Conservation (phyloP, 1,140 invertebrate genomes). For the Palaemon carinicauda region DNA sequence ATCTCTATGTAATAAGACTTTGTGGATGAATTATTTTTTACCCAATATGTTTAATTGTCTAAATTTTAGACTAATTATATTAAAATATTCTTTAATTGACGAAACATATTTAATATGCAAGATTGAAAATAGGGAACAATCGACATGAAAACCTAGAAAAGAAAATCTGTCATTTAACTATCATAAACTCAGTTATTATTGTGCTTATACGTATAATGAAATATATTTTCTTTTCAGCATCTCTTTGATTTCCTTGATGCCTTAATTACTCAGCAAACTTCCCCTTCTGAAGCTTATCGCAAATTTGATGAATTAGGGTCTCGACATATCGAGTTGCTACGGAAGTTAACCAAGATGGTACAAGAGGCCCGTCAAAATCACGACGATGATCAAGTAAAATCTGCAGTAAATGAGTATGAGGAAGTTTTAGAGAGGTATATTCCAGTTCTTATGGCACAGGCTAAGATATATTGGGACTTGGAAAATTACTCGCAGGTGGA, state of each 20-base stretch:
- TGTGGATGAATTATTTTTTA: too few relatives aligned
- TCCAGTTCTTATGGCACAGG: constrained; percentile 97
- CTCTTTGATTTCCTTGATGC: constrained; percentile 91
- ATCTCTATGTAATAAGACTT: too few relatives aligned
- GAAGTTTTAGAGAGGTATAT: constrained; percentile 87
- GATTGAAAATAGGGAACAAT: too few relatives aligned
- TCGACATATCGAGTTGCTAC: constrained; percentile 86
- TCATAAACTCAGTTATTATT: too few relatives aligned
- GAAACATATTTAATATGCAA: too few relatives aligned
- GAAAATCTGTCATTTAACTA: too few relatives aligned
- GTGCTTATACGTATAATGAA: too few relatives aligned
- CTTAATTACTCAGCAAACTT: constrained; percentile 96
- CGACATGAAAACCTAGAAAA: too few relatives aligned
- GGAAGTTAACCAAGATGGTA: constrained; percentile 85
- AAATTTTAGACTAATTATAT: too few relatives aligned
- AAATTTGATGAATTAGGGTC: constrained; percentile 96
- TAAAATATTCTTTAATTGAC: too few relatives aligned
- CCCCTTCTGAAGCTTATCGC: constrained; percentile 94
- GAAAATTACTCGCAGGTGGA: constrained; percentile 95
- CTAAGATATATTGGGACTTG: constrained; percentile 98
- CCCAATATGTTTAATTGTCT: too few relatives aligned
- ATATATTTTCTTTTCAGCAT: constrained; percentile 71
- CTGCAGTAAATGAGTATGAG: constrained; percentile 91
- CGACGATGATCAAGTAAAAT: constrained; percentile 88
- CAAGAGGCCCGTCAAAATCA: constrained; percentile 87